Conservation (phyloP, 2,888 invertebrate species). For the Linyphia triangularis region DNA sequence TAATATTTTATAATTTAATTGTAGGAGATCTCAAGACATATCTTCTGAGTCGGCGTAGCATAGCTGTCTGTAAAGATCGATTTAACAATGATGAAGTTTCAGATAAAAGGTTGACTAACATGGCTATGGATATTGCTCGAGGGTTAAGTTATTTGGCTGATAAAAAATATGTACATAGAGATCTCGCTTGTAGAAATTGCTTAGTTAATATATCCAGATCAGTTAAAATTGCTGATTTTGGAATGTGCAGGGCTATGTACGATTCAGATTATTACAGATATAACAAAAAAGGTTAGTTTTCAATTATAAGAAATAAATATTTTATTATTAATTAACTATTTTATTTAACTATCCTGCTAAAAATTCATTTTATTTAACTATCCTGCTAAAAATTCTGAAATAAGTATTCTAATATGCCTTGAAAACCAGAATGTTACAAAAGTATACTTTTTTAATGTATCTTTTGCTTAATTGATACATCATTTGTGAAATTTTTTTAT, state of each 20-base stretch:
- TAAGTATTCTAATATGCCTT: too few species aligned
- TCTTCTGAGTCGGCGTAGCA: slow-evolving; percentile 89
- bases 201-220: slow-evolving; percentile 85
- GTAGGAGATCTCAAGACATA: slow-evolving; percentile 91
- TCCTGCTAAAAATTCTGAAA: too few species aligned
- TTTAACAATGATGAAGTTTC: slow-evolving; percentile 89
- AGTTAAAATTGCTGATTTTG: slow-evolving; percentile 80
- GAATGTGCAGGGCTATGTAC: slow-evolving; percentile 78
- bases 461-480: too few species aligned
- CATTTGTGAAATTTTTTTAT: too few species aligned
- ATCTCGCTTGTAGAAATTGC: slow-evolving; percentile 91
- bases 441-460: too few species aligned
- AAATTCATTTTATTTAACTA: too few species aligned
- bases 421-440: too few species aligned
- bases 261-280: slow-evolving; percentile 82
- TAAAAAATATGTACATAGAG: slow-evolving; percentile 90
- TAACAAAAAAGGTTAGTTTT: slow-evolving; percentile 84
- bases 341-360: too few species aligned
- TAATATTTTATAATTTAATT: slow-evolving; percentile 39
- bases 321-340: too few species aligned
- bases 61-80: slow-evolving; percentile 84
- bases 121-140: slow-evolving; percentile 92
- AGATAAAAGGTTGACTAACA: slow-evolving; percentile 88
- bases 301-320: too few species aligned
- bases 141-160: slow-evolving; percentile 90